These are phyloP conservation scores for Pteropus rufus DNA, from an alignment of 2,797 vertebrate genomes.

Conservation along the genomic window DNA sequence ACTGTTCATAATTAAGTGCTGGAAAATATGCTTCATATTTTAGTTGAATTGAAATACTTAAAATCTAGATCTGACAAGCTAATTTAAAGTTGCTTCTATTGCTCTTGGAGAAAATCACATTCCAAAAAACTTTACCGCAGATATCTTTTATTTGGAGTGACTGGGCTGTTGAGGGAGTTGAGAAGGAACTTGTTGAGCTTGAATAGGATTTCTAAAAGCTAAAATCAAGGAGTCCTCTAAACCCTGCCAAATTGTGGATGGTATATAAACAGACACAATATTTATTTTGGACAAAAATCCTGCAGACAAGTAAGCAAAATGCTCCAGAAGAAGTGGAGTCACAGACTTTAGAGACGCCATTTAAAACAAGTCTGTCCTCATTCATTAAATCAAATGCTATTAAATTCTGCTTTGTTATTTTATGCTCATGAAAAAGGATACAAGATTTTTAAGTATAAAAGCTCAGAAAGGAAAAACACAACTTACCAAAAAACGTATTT, in stretches of 20 bases:
- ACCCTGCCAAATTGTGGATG: constrained; percentile 55
- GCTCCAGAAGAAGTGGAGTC: constrained; percentile 32
- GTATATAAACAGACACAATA: constrained; percentile 67
- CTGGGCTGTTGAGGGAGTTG: neutral
- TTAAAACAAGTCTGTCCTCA: constrained; percentile 50
- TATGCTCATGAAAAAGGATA: constrained; percentile 16
- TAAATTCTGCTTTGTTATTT: constrained; percentile 43
- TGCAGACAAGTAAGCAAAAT: constrained; percentile 47
- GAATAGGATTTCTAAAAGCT: constrained; percentile 59
- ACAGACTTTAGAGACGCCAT: constrained; percentile 14
- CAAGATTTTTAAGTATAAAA: constrained; percentile 14
- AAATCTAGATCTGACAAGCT: constrained; percentile 5
- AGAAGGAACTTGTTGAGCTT: constrained; percentile 50
- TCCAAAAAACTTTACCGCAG: constrained; percentile 22
- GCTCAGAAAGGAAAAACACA: neutral
- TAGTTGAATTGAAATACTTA: constrained; percentile 32
- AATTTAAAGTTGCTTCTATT: constrained; percentile 19
- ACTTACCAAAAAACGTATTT: neutral
- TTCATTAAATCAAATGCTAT: constrained; percentile 37
- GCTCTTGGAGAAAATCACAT: constrained; percentile 45
- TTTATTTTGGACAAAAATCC: constrained; percentile 65
- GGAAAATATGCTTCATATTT: constrained; percentile 31
- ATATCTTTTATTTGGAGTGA: constrained; percentile 54
- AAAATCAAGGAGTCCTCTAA: constrained; percentile 54
- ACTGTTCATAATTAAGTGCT: neutral